Base-by-base conservation (phyloP, 2,113 vertebrate genomes). In the Cynopterus brachyotis region DNA sequence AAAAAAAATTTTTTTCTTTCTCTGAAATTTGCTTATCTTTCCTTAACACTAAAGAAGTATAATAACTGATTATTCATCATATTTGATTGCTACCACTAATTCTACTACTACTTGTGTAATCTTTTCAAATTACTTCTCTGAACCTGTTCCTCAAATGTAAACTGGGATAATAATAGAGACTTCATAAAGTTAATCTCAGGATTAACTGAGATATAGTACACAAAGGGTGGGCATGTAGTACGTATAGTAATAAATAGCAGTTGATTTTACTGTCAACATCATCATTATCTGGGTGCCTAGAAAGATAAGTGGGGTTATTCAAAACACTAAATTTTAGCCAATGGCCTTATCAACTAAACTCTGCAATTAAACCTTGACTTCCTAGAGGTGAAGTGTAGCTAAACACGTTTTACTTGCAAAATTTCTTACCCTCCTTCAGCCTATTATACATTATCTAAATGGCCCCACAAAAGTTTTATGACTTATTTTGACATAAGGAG, bases 291-390 rank as follows among this genome's bases (percentile, higher is more conserved):
- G 19, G 32, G 24, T 30, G 9, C 40, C 75, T 26, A 53, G 42
- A 22, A 91, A 75, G 50, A 60, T 67, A 81, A 69, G 12, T 42
- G 47, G 15, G 30, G 42, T 59, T 80, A 59, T 47, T 73, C 16
- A 59, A 90, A 91, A 91, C 37, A 91, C 47, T 80, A 66, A 66
- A 64, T 62, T 80, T 86, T 86, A 87, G 73, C n/a, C 57, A 70
- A 62, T 69, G 59, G 26, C 28, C 35, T 80, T 37, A 87, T 35
- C 66, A 17, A 40, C 35, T 85, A 72, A 47, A 90, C 57, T 80
- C 66, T 94, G 26, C 32, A 89, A 22, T 57, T 73, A 81, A 75
- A 59, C 50, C 35, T 67, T 42, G 50, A 42, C 57, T 72, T 64
- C 47, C 19, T 17, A 1, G 7, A 40, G 45, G 26, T 57, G 66